Base-by-base conservation (phyloP, 2,888 invertebrate species). In the Mellilla xanthometata region DNA sequence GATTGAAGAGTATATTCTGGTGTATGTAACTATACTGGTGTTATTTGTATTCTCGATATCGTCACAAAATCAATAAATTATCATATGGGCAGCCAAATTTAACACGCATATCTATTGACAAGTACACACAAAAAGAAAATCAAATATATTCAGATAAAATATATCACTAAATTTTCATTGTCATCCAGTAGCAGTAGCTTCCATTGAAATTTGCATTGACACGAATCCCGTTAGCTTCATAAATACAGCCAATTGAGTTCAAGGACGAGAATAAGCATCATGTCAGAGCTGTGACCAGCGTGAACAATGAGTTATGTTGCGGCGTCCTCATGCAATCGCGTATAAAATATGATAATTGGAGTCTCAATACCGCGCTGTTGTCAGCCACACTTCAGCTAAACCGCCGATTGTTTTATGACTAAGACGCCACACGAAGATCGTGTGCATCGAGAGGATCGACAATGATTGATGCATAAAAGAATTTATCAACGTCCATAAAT, bases 341-440 rank as follows among this genome's bases (percentile, higher is more conserved):
- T 76, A 81, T 85, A 79, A 84, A 85, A 81, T 84, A 86, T 81
- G 80, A 85, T 87, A 84, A 84, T 85, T 83, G 80, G 74, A 70
- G 65, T 68, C 63, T 74, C 74, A 72, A 76, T 78, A 75, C 67
- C 73, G 74, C 68, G 31, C 57, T 65, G 68, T 65, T 63, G 67
- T 64, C 59, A 54, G 62, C 54, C 45, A 29, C 30, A 55, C 35
- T 40, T 52, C 40, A 48, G 47, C 40, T 43, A 38, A 54, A 44
- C 46, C 36, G 42, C 31, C 46, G 45, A 43, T 47, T 40, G 46
- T 49, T 44, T 44, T 38, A 39, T 40, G 41, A 38, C 42, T 42
- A 26, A 22, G n/a, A n/a, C n/a, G 28, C 38, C 10, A 33, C 47
- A 33, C 46, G 46, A 45, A 26, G 12, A 8, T 26, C 27, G 11